A percentile compares a stretch with the other conserved stretches of the same genome.
Conservation (phyloP, 2,797 vertebrate species). For the Austrolebias charrua region DNA sequence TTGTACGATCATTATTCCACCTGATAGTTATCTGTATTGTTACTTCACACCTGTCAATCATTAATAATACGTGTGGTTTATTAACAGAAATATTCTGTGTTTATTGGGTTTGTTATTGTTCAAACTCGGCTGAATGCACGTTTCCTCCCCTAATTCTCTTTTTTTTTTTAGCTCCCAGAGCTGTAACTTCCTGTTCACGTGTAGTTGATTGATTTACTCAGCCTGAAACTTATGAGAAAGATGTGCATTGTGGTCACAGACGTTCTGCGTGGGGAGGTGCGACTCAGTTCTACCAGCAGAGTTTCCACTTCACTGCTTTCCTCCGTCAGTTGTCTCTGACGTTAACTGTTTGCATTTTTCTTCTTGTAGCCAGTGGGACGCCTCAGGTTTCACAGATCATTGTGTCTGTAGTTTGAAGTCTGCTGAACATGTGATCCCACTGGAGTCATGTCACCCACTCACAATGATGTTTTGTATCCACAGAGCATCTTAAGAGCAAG, state of each 20-base stretch:
- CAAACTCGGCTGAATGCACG: neutral
- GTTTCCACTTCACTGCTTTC: conserved; percentile 24
- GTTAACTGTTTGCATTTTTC: neutral
- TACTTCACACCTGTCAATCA: neutral
- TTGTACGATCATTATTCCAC: neutral
- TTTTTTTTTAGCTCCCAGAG: conserved; percentile 13
- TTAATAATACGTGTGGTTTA: neutral
- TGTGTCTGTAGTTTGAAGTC: neutral
- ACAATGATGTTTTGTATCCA: neutral
- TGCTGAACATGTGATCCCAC: neutral
- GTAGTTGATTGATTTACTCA: neutral
- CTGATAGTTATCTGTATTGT: neutral
- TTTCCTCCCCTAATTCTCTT: conserved; percentile 22
- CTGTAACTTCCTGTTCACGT: neutral
- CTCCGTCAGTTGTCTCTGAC: neutral
- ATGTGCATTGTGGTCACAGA: conserved; percentile 7
- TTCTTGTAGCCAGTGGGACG: neutral
- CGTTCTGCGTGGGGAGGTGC: conserved; percentile 23
- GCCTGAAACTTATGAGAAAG: conserved; percentile 11
- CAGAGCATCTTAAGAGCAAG: conserved; percentile 85
- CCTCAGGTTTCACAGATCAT: neutral
- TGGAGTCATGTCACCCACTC: neutral
- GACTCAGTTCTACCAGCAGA: conserved; percentile 28
- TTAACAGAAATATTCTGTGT: conserved; percentile 5
- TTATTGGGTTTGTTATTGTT: neutral